Percentiles rank a stretch among this genome's conserved stretches.
phyloP scores from a whole-genome alignment of 2,888 invertebrate genomes.

The Callosobruchus maculatus region DNA sequence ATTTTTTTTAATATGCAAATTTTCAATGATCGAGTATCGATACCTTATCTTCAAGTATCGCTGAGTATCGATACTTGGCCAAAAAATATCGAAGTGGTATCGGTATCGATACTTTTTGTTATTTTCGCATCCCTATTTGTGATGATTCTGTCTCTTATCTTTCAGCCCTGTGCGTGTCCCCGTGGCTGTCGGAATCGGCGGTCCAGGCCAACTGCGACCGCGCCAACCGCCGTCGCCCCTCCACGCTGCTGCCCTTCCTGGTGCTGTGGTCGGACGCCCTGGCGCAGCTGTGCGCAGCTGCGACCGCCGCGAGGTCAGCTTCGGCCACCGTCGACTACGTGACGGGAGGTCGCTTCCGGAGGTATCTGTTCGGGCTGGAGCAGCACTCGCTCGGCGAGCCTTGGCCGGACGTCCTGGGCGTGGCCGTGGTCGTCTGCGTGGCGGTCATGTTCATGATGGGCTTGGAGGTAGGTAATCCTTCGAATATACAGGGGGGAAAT shows the following conservation, averaged over 20 bases:
- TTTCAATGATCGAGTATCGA: no score
- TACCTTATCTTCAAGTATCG: no score
- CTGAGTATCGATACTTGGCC: no score
- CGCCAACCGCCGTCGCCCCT: conserved; percentile 38
- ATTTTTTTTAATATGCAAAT: no score
- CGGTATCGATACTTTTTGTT: no score
- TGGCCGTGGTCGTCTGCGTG: conserved; percentile 59
- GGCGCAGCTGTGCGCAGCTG: conserved; percentile 58
- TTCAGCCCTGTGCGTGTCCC: neutral
- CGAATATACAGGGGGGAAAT: no score
- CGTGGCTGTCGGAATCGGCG: neutral
- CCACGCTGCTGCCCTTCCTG: conserved; percentile 57
- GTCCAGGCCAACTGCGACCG: neutral
- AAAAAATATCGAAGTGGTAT: no score
- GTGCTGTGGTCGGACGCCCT: conserved; percentile 60
- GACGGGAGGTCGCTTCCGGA: conserved; percentile 57
- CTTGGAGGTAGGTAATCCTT: conserved; percentile 56
- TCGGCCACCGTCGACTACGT: conserved; percentile 63
- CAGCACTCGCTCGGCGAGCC: conserved; percentile 59
- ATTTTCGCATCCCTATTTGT: no score
- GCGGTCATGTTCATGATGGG: conserved; percentile 63
- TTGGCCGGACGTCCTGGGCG: conserved; percentile 62
- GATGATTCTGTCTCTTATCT: no score
- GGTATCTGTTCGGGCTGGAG: conserved; percentile 59
- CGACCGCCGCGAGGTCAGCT: conserved; percentile 59